phyloP scores from a whole-genome alignment of 2,113 vertebrate species.

The Uria aalge region DNA sequence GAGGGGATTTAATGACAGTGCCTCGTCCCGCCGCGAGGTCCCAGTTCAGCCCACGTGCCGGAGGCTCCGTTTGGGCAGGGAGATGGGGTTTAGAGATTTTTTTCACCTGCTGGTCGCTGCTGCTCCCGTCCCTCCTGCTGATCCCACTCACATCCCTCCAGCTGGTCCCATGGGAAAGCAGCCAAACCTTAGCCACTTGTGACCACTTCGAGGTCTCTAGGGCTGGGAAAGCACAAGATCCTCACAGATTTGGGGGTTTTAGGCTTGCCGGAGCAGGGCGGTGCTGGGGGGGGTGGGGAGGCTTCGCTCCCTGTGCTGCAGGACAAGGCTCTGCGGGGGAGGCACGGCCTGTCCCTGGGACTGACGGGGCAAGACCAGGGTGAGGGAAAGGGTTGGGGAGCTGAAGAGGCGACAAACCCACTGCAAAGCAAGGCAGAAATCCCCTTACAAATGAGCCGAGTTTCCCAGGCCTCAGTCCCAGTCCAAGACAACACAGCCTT shows the following conservation, averaged over 20 bases:
- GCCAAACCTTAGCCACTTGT: background rate
- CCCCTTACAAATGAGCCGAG: background rate
- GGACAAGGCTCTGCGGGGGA: background rate
- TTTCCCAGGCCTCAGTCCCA: background rate
- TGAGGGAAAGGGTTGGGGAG: background rate
- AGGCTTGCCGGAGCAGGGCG: background rate
- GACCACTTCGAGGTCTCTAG: background rate
- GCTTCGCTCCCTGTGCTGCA: background rate
- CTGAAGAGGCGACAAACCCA: background rate
- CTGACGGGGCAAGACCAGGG: rapidly evolving
- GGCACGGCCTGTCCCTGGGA: background rate
- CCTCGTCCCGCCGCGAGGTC: rapidly evolving
- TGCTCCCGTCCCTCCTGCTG: background rate
- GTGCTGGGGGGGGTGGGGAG: rapidly evolving
- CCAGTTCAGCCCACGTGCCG: background rate
- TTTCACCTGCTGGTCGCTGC: background rate
- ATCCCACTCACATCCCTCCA: background rate
- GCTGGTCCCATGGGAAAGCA: background rate
- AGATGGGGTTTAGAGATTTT: background rate
- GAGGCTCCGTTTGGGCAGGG: rapidly evolving
- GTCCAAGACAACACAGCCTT: background rate
- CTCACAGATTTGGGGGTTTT: background rate
- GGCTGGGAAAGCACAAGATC: background rate
- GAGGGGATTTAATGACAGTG: background rate
- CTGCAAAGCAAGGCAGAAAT: background rate